Base-by-base conservation (phyloP, 2,113 vertebrate genomes). In the Ceyx cyanopectus region DNA sequence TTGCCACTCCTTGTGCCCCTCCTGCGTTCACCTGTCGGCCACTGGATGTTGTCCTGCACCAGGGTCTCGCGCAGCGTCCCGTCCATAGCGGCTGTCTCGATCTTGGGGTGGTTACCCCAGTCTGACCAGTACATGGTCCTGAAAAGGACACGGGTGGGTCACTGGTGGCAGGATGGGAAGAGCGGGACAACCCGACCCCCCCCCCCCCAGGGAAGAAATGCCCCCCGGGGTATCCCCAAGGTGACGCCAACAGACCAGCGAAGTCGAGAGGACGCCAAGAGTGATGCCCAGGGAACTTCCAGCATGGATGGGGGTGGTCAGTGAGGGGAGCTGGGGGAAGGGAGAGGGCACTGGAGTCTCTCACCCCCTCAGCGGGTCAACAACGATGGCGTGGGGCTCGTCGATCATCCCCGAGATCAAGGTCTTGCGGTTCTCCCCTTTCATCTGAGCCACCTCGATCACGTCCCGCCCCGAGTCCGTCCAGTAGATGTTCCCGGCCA, bases 111-210 rank as follows among this genome's bases (percentile, higher is more conserved):
- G 90, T 99, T 99, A 8, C 99, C 99, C 99, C 99, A 99, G 94
- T 99, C 99, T 67, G 99, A 99, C 99, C 99, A 99, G 95, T 99
- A 99, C 99, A 99, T 99, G 4, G 98, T 99, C 22, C 99, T 99
- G 84, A 5, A 4, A 70, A 96, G 85, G 75, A 81, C 69, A 79
- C 3, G 6, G 46, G 14, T 8, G 24, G 23, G 45, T 94, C 37
- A 67, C 19, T 22, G 41, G 34, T 3, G 1, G 48, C 24, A 51
- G 50, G 29, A 66, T 3, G 2, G 54, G 17, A 18, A 48, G 24
- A 53, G 12, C 20, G 8, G 58, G 32, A 54, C 14, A 60, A 58
- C 6, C 20, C 1, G 1, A 23, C 0, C 4, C 29, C 19, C 30
- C 32, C 32, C 2, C 0, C 1, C 37, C n/a, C n/a, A 6, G 37